Conservation (phyloP, 2,888 invertebrate species). For the Drepanosiphum platanoidis region DNA sequence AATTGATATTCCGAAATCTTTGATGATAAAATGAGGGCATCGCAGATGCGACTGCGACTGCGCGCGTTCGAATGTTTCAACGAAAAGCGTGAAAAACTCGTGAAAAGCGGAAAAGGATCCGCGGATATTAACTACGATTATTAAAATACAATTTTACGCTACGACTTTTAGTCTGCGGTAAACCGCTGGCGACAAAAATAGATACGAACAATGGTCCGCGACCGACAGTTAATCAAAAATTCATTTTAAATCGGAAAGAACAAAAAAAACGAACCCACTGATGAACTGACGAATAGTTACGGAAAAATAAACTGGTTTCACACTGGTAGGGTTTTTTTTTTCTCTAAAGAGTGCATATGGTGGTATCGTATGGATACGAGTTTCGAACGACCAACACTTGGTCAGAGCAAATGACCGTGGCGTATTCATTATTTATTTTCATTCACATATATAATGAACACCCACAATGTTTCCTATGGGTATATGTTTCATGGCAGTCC, state of each 20-base stretch:
- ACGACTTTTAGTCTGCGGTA: background rate
- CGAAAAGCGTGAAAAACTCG: background rate
- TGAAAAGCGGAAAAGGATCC: background rate
- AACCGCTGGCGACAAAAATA: background rate
- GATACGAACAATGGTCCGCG: background rate
- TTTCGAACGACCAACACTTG: conserved; percentile 15
- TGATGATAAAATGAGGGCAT: background rate
- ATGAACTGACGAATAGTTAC: background rate
- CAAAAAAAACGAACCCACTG: background rate
- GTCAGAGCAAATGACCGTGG: conserved; percentile 1
- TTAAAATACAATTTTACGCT: background rate
- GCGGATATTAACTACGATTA: background rate
- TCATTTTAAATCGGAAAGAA: background rate
- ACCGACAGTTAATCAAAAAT: background rate
- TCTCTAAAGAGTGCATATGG: background rate
- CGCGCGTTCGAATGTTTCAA: background rate
- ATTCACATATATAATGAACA: conserved; percentile 43
- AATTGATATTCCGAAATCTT: background rate
- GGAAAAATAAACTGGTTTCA: conserved; percentile 48
- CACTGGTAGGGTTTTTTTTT: background rate
- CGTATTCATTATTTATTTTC: conserved; percentile 10
- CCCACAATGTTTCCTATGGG: conserved; percentile 3
- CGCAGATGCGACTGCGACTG: background rate
- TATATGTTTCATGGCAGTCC: background rate
- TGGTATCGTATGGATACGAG: conserved; percentile 1